Percentiles rank a stretch among this genome's conserved stretches.
Evolutionary conservation across 2,888 invertebrate species (phyloP).

Genomic region (Zhuqinia jingwanae): DNA sequence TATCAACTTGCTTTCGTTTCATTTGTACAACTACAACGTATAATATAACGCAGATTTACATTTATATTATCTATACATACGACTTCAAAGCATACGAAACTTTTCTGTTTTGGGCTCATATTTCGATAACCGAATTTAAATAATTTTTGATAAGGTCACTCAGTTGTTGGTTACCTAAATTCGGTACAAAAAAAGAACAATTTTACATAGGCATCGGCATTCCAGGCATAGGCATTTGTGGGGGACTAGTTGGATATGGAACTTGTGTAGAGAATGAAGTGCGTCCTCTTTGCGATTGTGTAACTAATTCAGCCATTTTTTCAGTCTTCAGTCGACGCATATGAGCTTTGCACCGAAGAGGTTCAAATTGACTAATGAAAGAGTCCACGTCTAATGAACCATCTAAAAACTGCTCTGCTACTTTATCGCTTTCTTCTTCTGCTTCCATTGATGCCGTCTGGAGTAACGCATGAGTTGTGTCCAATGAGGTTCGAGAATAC

Average conservation of each 20-base stretch:
- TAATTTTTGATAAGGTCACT: conserved; percentile 33
- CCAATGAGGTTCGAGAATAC: conserved; percentile 89
- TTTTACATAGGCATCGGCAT: conserved; percentile 63
- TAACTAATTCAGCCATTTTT: conserved; percentile 86
- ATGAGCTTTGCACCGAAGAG: conserved; percentile 89
- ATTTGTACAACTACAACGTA: not conserved
- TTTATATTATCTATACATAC: not conserved
- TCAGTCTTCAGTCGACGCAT: conserved; percentile 94
- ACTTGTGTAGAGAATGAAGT: conserved; percentile 81
- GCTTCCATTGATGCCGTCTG: conserved; percentile 95
- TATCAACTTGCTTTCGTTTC: not conserved
- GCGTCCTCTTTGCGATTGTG: conserved; percentile 68
- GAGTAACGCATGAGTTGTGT: conserved; percentile 92
- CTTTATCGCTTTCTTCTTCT: conserved; percentile 94
- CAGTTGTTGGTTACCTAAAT: not conserved
- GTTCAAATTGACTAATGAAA: conserved; percentile 92
- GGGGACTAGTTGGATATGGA: conserved; percentile 88
- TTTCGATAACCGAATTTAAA: conserved; percentile 3
- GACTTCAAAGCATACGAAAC: not conserved
- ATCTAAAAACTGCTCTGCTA: conserved; percentile 90
- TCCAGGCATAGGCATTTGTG: conserved; percentile 89
- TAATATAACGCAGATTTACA: not conserved
- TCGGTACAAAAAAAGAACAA: not conserved
- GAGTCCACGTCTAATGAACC: conserved; percentile 88
- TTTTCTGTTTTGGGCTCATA: not conserved